A percentile compares a stretch with the other conserved stretches of the same genome.
phyloP scores from a whole-genome alignment of 2,797 vertebrate species.

The Cygnus olor region DNA sequence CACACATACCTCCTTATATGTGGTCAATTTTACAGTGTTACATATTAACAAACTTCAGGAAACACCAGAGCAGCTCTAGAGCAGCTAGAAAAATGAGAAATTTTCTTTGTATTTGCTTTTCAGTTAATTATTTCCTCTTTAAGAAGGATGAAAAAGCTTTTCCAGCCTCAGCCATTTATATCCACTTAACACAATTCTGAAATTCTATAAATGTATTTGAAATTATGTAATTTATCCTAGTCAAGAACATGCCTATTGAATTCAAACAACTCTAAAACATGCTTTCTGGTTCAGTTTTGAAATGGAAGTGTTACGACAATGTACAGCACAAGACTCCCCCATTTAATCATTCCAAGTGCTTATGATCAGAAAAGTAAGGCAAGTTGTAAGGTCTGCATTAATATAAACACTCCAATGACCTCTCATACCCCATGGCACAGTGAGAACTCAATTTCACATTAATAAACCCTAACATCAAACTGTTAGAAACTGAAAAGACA shows the following conservation, averaged over 20 bases:
- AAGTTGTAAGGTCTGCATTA: constrained; percentile 41
- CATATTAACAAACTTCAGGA: not conserved
- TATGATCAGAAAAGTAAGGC: not conserved
- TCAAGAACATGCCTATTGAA: not conserved
- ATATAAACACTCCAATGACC: constrained; percentile 32
- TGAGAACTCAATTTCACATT: constrained; percentile 55
- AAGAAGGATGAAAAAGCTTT: not conserved
- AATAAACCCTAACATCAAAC: constrained; percentile 58
- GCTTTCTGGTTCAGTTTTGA: not conserved
- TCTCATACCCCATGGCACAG: constrained; percentile 38
- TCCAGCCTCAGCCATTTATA: not conserved
- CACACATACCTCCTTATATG: not conserved
- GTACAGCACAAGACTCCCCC: not conserved
- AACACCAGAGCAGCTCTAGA: not conserved
- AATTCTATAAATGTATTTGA: not conserved
- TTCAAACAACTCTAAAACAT: not conserved
- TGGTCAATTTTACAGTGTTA: not conserved
- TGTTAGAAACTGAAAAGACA: constrained; percentile 52
- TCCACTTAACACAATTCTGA: not conserved
- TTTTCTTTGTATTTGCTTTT: not conserved
- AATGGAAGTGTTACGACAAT: not conserved
- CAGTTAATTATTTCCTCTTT: not conserved
- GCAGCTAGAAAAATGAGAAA: not conserved
- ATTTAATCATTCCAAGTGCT: not conserved
- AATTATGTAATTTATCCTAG: not conserved